Percentiles rank a stretch among this genome's conserved stretches.
Conservation (phyloP, 2,888 invertebrate species). For the Blastobasis adustella region DNA sequence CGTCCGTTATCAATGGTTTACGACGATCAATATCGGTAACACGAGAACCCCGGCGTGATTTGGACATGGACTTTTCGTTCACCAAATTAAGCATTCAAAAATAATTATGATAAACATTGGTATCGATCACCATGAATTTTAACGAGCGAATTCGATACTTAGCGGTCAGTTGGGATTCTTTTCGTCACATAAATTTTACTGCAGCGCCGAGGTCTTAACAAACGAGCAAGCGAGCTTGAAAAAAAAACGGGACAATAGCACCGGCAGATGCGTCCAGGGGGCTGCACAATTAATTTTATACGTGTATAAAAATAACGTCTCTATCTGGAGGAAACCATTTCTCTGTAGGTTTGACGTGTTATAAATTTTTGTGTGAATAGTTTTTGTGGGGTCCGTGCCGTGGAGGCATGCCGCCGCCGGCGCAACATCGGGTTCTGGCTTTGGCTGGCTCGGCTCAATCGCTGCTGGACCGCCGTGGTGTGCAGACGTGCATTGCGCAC, state of each 20-base stretch:
- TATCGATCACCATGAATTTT: slow-evolving; percentile 54
- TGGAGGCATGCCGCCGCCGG: slow-evolving; percentile 32
- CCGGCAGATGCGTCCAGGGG: slow-evolving; percentile 58
- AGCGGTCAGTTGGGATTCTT: neutral
- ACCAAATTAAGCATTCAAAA: slow-evolving; percentile 32
- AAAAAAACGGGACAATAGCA: slow-evolving; percentile 41
- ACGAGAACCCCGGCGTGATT: slow-evolving; percentile 25
- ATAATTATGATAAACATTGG: slow-evolving; percentile 46
- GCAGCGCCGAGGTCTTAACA: slow-evolving; percentile 8
- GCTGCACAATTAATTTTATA: slow-evolving; percentile 68
- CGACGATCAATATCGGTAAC: slow-evolving; percentile 39
- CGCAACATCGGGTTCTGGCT: slow-evolving; percentile 12
- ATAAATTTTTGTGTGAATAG: slow-evolving; percentile 62
- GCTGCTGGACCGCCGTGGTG: slow-evolving; percentile 19
- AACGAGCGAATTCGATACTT: slow-evolving; percentile 45
- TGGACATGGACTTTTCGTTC: slow-evolving; percentile 30
- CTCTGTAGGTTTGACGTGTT: slow-evolving; percentile 68
- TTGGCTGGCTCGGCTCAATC: slow-evolving; percentile 33
- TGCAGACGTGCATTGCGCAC: slow-evolving; percentile 7
- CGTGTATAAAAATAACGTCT: slow-evolving; percentile 57
- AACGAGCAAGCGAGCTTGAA: slow-evolving; percentile 21
- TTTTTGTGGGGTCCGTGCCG: slow-evolving; percentile 36
- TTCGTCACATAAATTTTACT: slow-evolving; percentile 9
- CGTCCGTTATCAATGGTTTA: slow-evolving; percentile 56
- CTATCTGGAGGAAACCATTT: slow-evolving; percentile 69